Evolutionary conservation across 2,888 invertebrate genomes (phyloP).

Genomic region (Lasioglossum morio): DNA sequence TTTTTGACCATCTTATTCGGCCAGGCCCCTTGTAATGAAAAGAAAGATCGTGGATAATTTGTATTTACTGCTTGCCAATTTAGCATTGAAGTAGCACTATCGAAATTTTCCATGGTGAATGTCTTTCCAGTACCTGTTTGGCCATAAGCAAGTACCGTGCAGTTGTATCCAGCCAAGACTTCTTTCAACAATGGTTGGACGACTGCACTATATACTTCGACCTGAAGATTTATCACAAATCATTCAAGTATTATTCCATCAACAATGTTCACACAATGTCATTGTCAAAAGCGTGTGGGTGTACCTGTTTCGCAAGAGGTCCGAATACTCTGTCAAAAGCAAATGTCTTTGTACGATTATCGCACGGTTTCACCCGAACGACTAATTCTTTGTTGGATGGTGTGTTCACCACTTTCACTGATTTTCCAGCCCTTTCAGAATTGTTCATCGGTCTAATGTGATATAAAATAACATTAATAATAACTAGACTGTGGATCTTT

Average conservation of each 20-base stretch:
- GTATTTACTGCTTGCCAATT: constrained; percentile 89
- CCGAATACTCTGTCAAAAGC: constrained; percentile 95
- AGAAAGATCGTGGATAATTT: background rate
- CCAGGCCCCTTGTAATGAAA: background rate
- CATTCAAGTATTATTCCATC: background rate
- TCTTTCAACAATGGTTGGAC: constrained; percentile 96
- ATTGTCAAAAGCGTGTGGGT: constrained; percentile 5
- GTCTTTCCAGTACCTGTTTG: constrained; percentile 98
- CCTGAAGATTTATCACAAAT: constrained; percentile 83
- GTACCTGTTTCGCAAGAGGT: constrained; percentile 91
- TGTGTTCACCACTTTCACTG: constrained; percentile 89
- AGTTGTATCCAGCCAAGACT: constrained; percentile 97
- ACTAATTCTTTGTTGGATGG: constrained; percentile 89
- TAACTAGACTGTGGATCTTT: no score
- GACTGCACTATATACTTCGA: constrained; percentile 94
- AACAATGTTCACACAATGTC: background rate
- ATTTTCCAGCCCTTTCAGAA: constrained; percentile 89
- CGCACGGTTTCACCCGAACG: constrained; percentile 86
- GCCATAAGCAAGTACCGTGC: constrained; percentile 99
- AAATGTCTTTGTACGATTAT: constrained; percentile 91
- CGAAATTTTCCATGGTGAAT: constrained; percentile 97
- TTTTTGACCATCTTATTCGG: no score
- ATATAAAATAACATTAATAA: constrained; percentile 57
- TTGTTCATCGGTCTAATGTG: constrained; percentile 91
- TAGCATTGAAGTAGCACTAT: constrained; percentile 86